A percentile compares a stretch with the other conserved stretches of the same genome.
phyloP scores from a whole-genome alignment of 2,797 vertebrate genomes.

The Crenuchus spilurus region DNA sequence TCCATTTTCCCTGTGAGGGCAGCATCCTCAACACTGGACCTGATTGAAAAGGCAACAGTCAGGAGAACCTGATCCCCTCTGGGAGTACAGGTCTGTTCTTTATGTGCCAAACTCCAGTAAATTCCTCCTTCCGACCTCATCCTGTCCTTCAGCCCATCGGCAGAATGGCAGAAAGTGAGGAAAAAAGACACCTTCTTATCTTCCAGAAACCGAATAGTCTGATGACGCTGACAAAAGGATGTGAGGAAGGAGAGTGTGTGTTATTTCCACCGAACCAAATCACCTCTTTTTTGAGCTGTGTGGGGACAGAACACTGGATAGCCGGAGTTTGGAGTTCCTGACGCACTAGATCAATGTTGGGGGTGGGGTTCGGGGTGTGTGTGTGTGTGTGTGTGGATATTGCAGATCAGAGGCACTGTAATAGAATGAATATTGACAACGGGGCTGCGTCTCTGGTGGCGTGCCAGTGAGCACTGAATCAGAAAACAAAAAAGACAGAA shows the following conservation, averaged over 20 bases:
- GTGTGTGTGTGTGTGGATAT: slow-evolving; percentile 51
- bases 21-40: slow-evolving; percentile 63
- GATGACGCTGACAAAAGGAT: slow-evolving; percentile 71
- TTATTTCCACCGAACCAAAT: slow-evolving; percentile 58
- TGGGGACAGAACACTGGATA: slow-evolving; percentile 51
- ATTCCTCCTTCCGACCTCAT: slow-evolving; percentile 69
- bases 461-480: slow-evolving; percentile 43
- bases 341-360: slow-evolving; percentile 57
- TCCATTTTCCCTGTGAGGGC: slow-evolving; percentile 77
- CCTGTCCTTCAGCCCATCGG: slow-evolving; percentile 68
- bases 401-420: slow-evolving; percentile 59
- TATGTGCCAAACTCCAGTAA: slow-evolving; percentile 70
- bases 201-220: slow-evolving; percentile 73
- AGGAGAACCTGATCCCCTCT: slow-evolving; percentile 80
- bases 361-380: slow-evolving; percentile 5
- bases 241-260: slow-evolving; percentile 28
- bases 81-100: slow-evolving; percentile 64
- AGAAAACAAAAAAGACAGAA: slow-evolving; percentile 51
- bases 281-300: slow-evolving; percentile 55
- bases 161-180: slow-evolving; percentile 65
- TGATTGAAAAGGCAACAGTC: slow-evolving; percentile 70
- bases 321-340: slow-evolving; percentile 40
- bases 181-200: slow-evolving; percentile 57
- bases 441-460: slow-evolving; percentile 37
- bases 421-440: slow-evolving; percentile 62